Evolutionary conservation across 2,888 invertebrate genomes (phyloP), one percentile per base, ranked within the genome.

Genomic region (Saturnia pavonia): DNA sequence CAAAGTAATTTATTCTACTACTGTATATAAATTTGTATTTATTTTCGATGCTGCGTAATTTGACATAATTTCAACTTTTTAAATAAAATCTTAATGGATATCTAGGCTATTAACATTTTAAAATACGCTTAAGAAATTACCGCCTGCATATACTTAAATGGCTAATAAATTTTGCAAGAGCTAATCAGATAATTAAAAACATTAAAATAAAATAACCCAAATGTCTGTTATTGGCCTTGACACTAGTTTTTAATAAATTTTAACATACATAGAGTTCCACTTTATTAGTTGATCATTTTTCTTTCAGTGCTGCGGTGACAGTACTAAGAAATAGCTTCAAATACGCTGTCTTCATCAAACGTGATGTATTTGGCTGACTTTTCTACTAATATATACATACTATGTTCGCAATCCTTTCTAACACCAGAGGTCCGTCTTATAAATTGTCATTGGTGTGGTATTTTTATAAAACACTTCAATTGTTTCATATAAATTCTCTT

Each of bases 41-140:
- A 63, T 8, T 54, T 54, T 63, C 65, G 67, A 69, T 69, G 70
- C 54, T 48, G 54, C 43, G 71, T 54, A 45, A 65, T 74, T 72
- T 77, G 75, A 70, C 72, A 77, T 14, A 34, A 54, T 54, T 54
- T 63, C 34, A 63, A 63, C 34, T 14, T 14, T 63, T 63, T 9
- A 63, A 63, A 63, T 25, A 63, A 14, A 63, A 63, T 63, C 63
- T 63, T 16, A 63, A 63, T 63, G 27, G 63, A 1, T 63, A 63
- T 63, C 63, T 63, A 19, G 16, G 7, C 8, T 63, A 63, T 63
- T 34, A 63, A 63, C 27, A 63, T 16, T 27, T 63, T 34, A 63
- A 63, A 12, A 54, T 34, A 27, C 34, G 3, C 34, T 63, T 43
- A 73, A 57, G 68, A 48, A 68, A 48, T 25, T 16, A 51, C 48